Evolutionary conservation across 1,140 invertebrate genomes (phyloP).

Genomic region (Pseudomyrmex sp.): DNA sequence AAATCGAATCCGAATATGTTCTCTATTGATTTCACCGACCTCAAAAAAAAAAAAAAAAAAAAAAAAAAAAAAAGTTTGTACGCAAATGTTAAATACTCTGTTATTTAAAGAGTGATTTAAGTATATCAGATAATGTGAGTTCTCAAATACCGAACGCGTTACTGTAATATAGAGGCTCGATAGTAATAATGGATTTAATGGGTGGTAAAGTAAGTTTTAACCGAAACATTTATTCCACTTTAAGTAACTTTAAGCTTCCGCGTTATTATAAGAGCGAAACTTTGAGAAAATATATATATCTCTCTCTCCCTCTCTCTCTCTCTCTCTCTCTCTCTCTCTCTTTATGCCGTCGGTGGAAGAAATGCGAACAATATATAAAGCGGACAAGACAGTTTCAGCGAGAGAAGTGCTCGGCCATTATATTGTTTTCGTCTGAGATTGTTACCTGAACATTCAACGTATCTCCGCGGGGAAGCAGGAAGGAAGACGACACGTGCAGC

Average conservation of each 20-base stretch:
- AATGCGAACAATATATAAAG: conserved; percentile 17
- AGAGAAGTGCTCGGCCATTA: background rate
- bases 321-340: too few relatives aligned
- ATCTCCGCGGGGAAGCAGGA: background rate
- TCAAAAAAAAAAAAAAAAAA: too few relatives aligned
- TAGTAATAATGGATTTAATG: background rate
- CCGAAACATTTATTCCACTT: conserved; percentile 26
- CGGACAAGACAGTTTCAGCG: conserved; percentile 27
- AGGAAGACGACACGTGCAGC: background rate
- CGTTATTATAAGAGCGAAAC: conserved; percentile 14
- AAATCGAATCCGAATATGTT: background rate
- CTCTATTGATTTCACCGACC: background rate
- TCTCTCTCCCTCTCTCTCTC: too few relatives aligned
- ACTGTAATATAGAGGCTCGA: background rate
- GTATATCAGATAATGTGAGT: background rate
- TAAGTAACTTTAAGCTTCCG: background rate
- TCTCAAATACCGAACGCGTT: background rate
- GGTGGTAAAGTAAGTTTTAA: background rate
- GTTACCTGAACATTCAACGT: conserved; percentile 12
- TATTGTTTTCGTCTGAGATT: conserved; percentile 8
- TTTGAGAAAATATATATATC: background rate
- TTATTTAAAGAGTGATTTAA: background rate
- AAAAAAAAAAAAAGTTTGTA: background rate
- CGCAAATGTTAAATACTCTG: background rate
- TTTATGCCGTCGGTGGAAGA: background rate